phyloP scores from a whole-genome alignment of 2,888 invertebrate species.

The Eristalis arbustorum region DNA sequence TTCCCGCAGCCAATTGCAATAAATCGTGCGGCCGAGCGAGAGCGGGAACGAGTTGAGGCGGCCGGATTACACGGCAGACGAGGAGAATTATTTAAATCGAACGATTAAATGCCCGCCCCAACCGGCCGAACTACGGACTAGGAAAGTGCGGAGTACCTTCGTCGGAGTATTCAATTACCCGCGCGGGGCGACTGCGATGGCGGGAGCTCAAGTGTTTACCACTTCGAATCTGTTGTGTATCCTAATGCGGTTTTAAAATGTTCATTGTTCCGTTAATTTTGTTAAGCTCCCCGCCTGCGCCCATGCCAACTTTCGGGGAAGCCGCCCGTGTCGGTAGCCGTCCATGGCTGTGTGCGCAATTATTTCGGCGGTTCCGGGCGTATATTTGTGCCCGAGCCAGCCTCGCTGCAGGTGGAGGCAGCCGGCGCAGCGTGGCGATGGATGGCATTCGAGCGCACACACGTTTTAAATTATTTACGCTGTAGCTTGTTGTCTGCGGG shows the following conservation, averaged over 20 bases:
- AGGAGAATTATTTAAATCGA: slow-evolving; percentile 65
- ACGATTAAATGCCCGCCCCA: slow-evolving; percentile 67
- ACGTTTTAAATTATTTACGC: slow-evolving; percentile 50
- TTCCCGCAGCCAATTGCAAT: slow-evolving; percentile 49
- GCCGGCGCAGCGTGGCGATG: not conserved
- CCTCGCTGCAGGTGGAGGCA: not conserved
- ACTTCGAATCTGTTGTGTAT: slow-evolving; percentile 61
- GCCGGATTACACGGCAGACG: slow-evolving; percentile 8
- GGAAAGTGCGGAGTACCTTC: slow-evolving; percentile 31
- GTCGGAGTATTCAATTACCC: slow-evolving; percentile 61
- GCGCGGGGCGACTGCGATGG: not conserved
- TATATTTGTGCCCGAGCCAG: not conserved
- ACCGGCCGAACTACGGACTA: slow-evolving; percentile 10
- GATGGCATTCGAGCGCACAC: not conserved
- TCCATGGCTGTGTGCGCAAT: slow-evolving; percentile 34
- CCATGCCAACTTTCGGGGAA: not conserved
- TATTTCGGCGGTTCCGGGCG: slow-evolving; percentile 30
- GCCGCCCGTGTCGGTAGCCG: slow-evolving; percentile 10
- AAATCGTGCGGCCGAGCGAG: slow-evolving; percentile 30
- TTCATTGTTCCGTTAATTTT: slow-evolving; percentile 68
- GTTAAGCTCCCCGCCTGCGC: slow-evolving; percentile 15
- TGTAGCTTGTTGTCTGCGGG: not conserved
- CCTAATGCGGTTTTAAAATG: slow-evolving; percentile 66
- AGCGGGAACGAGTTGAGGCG: not conserved
- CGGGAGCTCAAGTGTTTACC: slow-evolving; percentile 58